Conservation (phyloP, 2,797 vertebrate genomes). For the Hypotaenidia philippensis region DNA sequence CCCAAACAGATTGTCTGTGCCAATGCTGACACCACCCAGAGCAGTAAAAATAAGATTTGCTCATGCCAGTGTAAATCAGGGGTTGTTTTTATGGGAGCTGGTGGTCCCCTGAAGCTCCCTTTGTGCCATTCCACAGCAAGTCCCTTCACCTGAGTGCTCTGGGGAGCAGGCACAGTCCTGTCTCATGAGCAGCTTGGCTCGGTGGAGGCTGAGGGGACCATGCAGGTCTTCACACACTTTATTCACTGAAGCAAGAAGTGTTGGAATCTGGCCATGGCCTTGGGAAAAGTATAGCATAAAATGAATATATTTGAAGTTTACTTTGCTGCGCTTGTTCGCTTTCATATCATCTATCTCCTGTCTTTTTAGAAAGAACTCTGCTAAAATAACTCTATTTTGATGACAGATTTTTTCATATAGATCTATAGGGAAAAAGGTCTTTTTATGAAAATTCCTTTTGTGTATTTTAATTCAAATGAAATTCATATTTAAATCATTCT, state of each 20-base stretch:
- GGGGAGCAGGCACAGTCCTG: not conserved
- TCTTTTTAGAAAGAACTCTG: not conserved
- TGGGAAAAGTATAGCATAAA: not conserved
- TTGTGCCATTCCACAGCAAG: not conserved
- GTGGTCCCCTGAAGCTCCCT: not conserved
- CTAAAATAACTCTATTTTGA: not conserved
- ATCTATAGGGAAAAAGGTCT: not conserved
- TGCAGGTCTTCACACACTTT: accelerated
- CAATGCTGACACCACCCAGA: not conserved
- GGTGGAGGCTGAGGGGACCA: accelerated
- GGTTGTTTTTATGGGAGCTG: not conserved
- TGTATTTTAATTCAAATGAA: conserved; percentile 50
- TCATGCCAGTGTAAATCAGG: not conserved
- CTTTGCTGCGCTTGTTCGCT: not conserved
- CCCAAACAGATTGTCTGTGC: not conserved
- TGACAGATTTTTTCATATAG: not conserved
- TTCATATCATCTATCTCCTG: not conserved
- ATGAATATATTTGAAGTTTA: not conserved
- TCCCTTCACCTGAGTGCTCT: accelerated
- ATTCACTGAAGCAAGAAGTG: not conserved
- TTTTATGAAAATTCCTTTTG: not conserved
- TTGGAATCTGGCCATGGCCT: not conserved
- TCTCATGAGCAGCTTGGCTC: not conserved
- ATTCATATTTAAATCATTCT: conserved; percentile 39
- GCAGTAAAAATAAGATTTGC: accelerated